Evolutionary conservation across 2,113 vertebrate species (phyloP), one percentile per base, ranked within the genome.

Genomic region (Zosterops japonicus): DNA sequence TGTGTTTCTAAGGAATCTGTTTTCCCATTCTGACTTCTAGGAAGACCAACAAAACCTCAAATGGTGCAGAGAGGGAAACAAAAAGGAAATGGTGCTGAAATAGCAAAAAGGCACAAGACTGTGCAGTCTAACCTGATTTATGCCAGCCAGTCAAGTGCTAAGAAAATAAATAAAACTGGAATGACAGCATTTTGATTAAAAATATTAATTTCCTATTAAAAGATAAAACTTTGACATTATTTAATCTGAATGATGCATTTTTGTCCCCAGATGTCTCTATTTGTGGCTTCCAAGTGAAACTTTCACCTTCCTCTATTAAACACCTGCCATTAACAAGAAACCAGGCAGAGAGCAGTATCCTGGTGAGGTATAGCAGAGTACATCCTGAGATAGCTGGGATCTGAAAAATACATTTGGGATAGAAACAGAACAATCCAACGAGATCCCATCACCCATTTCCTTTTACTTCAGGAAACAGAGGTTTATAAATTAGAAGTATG

Each of bases 11-110:
- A 83, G 47, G 36, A 81, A 21, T 22, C 63, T 93, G 6, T 89
- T 92, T 90, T 75, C 42, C 80, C 46, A 27, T 64, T 84, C 52
- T 71, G 71, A 86, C 76, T 97, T 96, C 88, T 93, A 95, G 85
- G 85, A 93, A 93, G 72, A 88, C 56, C 35, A 88, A 56, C 9
- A 93, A 94, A 96, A 92, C 72, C 85, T 83, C 93, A 88, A 11
- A 88, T 2, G 20, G 36, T 65, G 41, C 52, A 89, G 64, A 86
- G 64, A 64, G 41, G 70, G 47, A 52, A 35, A 15, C 46, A 89
- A 65, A 87, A 91, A 85, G 57, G 49, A 95, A 87, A 95, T 41
- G 35, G 33, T 80, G 31, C 53, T 78, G 42, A 84, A 89, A 52
- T 18, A 59, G 23, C 44, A 80, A 87, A 71, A 65, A 42, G 19